A percentile compares a stretch with the other conserved stretches of the same genome.
Conservation (phyloP, 2,797 vertebrate genomes). For the Zalophus californianus region DNA sequence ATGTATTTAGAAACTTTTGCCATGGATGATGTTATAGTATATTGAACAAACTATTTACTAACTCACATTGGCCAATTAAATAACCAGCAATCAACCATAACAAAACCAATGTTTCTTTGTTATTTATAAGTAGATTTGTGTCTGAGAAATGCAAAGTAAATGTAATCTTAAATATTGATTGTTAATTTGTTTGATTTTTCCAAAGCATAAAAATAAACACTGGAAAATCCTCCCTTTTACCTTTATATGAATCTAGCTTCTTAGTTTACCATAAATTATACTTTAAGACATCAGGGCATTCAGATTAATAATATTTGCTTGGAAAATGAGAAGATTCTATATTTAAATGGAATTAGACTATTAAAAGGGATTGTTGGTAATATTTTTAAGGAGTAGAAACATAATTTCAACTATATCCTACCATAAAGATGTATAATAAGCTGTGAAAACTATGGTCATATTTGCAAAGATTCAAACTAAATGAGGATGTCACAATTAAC, state of each 20-base stretch:
- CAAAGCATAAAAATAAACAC: slow-evolving; percentile 27
- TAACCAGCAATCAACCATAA: slow-evolving; percentile 6
- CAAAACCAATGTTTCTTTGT: slow-evolving; percentile 36
- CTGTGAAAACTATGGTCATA: not conserved
- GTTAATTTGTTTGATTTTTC: not conserved
- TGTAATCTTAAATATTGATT: not conserved
- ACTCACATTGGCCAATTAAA: slow-evolving; percentile 40
- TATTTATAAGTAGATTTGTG: slow-evolving; percentile 28
- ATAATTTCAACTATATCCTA: not conserved
- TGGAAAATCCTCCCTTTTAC: not conserved
- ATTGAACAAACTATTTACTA: slow-evolving; percentile 28
- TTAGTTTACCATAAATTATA: not conserved
- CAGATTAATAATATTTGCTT: not conserved
- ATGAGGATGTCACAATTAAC: not conserved
- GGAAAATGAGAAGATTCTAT: not conserved
- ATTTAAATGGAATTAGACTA: not conserved
- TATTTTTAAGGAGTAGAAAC: slow-evolving; percentile 2
- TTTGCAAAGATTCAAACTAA: not conserved
- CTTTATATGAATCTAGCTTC: not conserved
- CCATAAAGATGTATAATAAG: not conserved
- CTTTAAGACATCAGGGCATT: not conserved
- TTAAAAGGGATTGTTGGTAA: not conserved
- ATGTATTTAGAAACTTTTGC: slow-evolving; percentile 18
- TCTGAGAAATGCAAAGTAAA: not conserved
- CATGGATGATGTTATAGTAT: not conserved